Conservation (phyloP, 2,797 vertebrate genomes). For the Smutsia temminckii region DNA sequence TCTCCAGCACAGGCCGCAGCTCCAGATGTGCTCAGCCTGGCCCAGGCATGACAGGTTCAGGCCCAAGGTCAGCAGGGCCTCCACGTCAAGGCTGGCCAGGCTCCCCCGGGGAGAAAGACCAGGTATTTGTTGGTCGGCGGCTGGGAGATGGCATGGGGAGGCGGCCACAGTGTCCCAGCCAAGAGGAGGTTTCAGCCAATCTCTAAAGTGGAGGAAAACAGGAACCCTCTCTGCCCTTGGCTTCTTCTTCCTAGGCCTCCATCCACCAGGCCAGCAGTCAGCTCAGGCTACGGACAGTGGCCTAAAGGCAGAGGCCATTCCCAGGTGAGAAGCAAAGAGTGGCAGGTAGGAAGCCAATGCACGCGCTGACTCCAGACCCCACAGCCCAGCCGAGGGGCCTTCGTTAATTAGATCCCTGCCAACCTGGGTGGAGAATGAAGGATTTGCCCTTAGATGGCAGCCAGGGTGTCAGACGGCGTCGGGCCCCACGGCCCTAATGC, state of each 20-base stretch:
- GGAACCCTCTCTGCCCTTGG: neutral
- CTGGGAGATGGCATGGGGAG: neutral
- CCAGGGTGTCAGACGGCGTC: neutral
- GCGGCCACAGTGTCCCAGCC: neutral
- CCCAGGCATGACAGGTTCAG: slow-evolving; percentile 89
- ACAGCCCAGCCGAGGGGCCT: neutral
- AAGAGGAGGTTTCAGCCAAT: neutral
- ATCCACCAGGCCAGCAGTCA: neutral
- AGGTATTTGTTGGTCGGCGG: neutral
- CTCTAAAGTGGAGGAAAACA: neutral
- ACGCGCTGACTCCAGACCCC: neutral
- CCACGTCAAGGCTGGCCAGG: slow-evolving; percentile 92
- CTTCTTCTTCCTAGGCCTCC: neutral
- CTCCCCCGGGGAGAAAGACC: slow-evolving; percentile 81
- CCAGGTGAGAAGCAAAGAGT: neutral
- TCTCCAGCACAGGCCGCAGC: slow-evolving; percentile 91
- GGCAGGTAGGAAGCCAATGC: neutral
- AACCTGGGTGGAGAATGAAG: neutral
- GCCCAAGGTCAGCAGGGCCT: slow-evolving; percentile 89
- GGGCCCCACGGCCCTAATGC: neutral
- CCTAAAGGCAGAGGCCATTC: neutral
- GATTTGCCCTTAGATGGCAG: neutral
- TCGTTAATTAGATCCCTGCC: neutral
- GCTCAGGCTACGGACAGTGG: neutral
- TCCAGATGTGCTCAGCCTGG: slow-evolving; percentile 91